These are phyloP conservation scores for Lordiphosa fenestrarum DNA, from an alignment of 2,888 invertebrate species.

Conservation along the genomic window DNA sequence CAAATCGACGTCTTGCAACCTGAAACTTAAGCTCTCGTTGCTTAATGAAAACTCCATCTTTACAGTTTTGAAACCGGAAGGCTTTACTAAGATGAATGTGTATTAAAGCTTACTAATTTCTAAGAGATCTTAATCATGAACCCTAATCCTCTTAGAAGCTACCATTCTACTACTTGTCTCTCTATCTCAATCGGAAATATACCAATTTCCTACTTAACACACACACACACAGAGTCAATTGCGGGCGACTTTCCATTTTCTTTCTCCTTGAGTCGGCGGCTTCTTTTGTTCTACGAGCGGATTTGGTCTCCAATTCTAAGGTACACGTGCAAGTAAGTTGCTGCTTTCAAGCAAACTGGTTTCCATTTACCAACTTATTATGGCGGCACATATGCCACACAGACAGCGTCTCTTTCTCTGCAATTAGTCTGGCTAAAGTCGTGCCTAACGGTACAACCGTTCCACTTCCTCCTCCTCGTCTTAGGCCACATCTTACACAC, in stretches of 20 bases:
- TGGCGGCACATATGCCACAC: slow-evolving; percentile 46
- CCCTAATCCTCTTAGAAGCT: no score
- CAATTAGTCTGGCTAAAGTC: slow-evolving; percentile 73
- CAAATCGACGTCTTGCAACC: no score
- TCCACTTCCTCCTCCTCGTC: slow-evolving; percentile 1
- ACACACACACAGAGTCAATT: neutral
- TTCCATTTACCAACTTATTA: slow-evolving; percentile 31
- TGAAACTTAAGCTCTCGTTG: no score
- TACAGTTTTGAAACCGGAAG: no score
- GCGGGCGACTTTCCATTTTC: slow-evolving; percentile 8
- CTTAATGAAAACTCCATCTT: no score
- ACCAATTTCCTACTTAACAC: neutral
- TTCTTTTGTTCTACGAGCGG: slow-evolving; percentile 49
- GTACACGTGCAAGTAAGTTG: slow-evolving; percentile 51
- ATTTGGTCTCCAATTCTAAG: slow-evolving; percentile 33
- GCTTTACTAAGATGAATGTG: no score
- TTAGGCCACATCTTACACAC: slow-evolving; percentile 6
- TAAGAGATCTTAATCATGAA: no score
- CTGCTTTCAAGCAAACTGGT: slow-evolving; percentile 42
- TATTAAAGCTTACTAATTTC: no score
- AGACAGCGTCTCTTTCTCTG: slow-evolving; percentile 27
- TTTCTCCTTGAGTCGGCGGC: slow-evolving; percentile 58
- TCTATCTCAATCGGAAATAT: no score
- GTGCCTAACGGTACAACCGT: slow-evolving; percentile 69
- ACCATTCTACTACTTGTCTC: no score